Evolutionary conservation across 2,113 vertebrate genomes (phyloP).

Genomic region (Varanus salvator): DNA sequence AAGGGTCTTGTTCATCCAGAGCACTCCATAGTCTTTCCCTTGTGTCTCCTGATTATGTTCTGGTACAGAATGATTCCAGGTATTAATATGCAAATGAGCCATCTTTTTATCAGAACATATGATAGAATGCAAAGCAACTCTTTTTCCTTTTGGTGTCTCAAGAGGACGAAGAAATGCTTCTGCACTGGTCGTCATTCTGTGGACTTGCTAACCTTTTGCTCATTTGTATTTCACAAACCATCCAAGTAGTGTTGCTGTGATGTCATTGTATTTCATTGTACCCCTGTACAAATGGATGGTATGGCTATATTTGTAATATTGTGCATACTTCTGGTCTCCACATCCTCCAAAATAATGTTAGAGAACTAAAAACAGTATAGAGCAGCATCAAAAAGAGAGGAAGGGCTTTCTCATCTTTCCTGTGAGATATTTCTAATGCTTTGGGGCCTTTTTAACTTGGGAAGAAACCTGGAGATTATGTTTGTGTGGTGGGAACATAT

Average conservation of each 20-base stretch:
- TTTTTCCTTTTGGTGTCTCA: background rate
- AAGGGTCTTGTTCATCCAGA: background rate
- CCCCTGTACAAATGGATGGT: too few relatives aligned
- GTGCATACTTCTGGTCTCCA: too few relatives aligned
- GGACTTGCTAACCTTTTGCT: background rate
- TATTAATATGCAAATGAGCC: background rate
- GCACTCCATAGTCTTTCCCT: rapidly evolving
- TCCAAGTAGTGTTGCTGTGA: background rate
- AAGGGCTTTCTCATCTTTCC: too few relatives aligned
- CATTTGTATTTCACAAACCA: background rate
- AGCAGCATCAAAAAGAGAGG: too few relatives aligned
- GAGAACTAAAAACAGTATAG: too few relatives aligned
- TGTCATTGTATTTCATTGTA: background rate
- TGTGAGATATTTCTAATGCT: too few relatives aligned
- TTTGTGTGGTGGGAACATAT: too few relatives aligned
- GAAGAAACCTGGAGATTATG: too few relatives aligned
- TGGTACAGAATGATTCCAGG: background rate
- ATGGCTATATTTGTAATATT: too few relatives aligned
- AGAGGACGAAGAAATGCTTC: background rate
- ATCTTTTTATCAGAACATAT: background rate
- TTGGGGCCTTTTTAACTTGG: too few relatives aligned
- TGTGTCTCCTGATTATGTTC: background rate
- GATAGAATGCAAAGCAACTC: background rate
- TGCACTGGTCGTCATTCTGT: background rate
- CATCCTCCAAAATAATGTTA: too few relatives aligned